Conservation (phyloP, 2,888 invertebrate genomes). For the Geophilus truncorum region DNA sequence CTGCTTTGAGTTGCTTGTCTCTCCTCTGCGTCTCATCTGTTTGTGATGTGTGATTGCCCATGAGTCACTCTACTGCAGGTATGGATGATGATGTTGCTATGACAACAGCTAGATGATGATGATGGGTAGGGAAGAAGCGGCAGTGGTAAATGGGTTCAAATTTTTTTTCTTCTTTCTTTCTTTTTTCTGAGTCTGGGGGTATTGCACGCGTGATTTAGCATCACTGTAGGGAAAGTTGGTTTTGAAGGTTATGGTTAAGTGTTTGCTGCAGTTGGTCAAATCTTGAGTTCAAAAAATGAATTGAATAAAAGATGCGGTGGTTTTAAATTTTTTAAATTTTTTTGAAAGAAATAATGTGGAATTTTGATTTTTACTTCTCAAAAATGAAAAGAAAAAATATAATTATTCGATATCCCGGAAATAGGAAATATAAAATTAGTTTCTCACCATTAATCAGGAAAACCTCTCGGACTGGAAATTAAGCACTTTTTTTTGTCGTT, state of each 20-base stretch:
- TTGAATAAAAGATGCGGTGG: background rate
- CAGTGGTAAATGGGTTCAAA: background rate
- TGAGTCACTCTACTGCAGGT: background rate
- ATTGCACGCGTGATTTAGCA: background rate
- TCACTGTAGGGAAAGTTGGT: background rate
- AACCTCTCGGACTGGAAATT: background rate
- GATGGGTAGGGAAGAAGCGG: background rate
- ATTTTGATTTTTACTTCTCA: background rate
- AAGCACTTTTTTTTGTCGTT: background rate
- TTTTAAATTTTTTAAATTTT: background rate
- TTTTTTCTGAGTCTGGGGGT: background rate
- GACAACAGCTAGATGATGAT: background rate
- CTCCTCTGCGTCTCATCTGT: background rate
- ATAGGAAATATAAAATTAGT: background rate
- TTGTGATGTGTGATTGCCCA: background rate
- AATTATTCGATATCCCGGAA: background rate
- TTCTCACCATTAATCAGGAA: background rate
- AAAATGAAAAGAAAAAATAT: too few relatives aligned
- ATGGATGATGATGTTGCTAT: background rate
- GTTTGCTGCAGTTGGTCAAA: background rate
- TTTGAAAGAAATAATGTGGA: background rate
- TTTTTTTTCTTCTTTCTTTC: background rate
- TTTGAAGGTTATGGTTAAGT: background rate
- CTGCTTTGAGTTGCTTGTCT: background rate
- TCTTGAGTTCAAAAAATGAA: background rate